Percentiles rank a stretch among this genome's conserved stretches.
Conservation (phyloP, 2,113 vertebrate species). For the Ciconia stormi region DNA sequence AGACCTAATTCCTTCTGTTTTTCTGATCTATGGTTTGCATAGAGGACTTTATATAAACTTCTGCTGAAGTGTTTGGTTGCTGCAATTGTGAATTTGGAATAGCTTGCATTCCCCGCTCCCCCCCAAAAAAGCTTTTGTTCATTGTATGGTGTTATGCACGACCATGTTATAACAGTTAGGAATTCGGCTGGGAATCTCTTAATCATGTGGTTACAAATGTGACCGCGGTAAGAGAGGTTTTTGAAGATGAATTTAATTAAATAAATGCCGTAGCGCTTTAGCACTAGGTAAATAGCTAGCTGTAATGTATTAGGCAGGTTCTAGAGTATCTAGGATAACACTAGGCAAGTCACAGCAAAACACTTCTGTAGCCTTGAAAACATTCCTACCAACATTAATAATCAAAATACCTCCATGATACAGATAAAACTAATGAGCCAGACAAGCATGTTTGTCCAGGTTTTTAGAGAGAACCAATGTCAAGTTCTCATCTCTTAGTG, state of each 20-base stretch:
- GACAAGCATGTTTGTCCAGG: neutral
- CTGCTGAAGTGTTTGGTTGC: neutral
- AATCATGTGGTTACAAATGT: neutral
- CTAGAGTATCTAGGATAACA: neutral
- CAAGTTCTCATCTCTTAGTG: neutral
- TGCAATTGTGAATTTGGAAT: neutral
- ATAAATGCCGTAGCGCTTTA: neutral
- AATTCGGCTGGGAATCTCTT: neutral
- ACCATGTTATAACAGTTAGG: neutral
- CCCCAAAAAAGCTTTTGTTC: neutral
- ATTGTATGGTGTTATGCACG: neutral
- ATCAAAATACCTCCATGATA: conserved; percentile 17
- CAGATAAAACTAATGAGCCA: conserved; percentile 43
- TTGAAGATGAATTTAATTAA: neutral
- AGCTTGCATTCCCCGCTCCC: neutral
- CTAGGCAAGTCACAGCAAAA: conserved; percentile 21
- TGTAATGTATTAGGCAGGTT: neutral
- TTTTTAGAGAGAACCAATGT: neutral
- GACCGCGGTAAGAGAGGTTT: neutral
- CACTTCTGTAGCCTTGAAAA: conserved; percentile 12
- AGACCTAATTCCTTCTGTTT: neutral
- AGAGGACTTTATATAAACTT: neutral
- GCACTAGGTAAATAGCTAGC: neutral
- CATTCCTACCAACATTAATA: conserved; percentile 16
- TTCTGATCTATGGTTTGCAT: neutral